These are phyloP conservation scores for Pogonognathellus flavescens DNA, from an alignment of 1,140 invertebrate species.

Conservation along the genomic window DNA sequence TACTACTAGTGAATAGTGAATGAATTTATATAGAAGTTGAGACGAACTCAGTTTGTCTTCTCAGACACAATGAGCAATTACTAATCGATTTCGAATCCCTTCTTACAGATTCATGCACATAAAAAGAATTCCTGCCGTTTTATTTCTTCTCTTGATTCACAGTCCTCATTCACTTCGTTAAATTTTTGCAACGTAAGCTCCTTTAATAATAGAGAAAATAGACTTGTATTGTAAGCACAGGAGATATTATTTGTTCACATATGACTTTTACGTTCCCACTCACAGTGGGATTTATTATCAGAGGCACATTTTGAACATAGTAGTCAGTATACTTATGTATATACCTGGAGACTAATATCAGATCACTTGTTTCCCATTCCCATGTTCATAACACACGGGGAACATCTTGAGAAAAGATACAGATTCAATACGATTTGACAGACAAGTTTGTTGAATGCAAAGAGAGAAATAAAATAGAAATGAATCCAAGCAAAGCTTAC, in stretches of 20 bases:
- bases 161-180: neutral
- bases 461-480: neutral
- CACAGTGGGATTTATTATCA: constrained; percentile 40
- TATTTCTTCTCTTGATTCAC: neutral
- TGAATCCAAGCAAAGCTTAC: neutral
- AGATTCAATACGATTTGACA: constrained; percentile 6
- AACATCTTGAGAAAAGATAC: neutral
- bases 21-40: too few relatives aligned
- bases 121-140: constrained; percentile 29
- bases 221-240: neutral
- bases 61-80: constrained; percentile 38
- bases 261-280: constrained; percentile 43
- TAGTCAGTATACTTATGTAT: too few relatives aligned
- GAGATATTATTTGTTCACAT: neutral
- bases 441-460: neutral
- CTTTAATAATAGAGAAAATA: constrained; percentile 34
- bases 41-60: too few relatives aligned
- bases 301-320: neutral
- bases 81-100: constrained; percentile 29
- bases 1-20: too few relatives aligned
- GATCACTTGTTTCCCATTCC: constrained; percentile 34
- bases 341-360: neutral
- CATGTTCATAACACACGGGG: neutral
- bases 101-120: neutral
- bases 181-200: constrained; percentile 46